Evolutionary conservation across 2,797 vertebrate genomes (phyloP), one percentile per base, ranked within the genome.

Genomic region (Sebastes trivittatus): DNA sequence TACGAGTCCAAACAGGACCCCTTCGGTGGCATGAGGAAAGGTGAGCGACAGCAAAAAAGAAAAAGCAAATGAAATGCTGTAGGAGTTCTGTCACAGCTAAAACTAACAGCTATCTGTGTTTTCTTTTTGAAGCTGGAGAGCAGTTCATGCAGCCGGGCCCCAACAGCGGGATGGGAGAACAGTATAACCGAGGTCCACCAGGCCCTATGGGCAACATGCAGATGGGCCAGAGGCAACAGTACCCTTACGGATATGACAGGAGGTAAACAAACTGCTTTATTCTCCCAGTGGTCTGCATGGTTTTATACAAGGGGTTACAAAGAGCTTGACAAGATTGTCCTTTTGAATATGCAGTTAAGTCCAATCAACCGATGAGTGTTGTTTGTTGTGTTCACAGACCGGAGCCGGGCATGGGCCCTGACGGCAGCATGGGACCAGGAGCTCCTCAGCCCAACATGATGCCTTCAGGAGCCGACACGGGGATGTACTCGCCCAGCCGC

Each of bases 401-500:
- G 78, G 98, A 99, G 82, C 93, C 97, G 2, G 96, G 97, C 73
- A 94, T 99, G 88, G 98, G 96, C 59, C 97, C 97, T 1, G 98
- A 99, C 32, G 97, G 97, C 84, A 96, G 78, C 86, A 95, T 99
- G 92, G 97, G 96, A 60, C 96, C 96, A 2, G 97, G 96, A 78
- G 95, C 96, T 18, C 94, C 97, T 0, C 98, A 99, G 92, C 93
- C 97, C 72, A 99, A 96, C 96, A 96, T 99, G 95, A 96, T 98
- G 96, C 97, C 98, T 95, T 97, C 98, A 88, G 96, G 96, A 88
- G 94, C 97, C 1, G 98, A 99, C 72, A 92, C 98, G 30, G 98
- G 97, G 95, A 99, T 99, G 97, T 99, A 99, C 92, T 99, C 98
- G 20, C 98, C 98, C 18, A 98, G 97, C 90, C 97, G 98, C 66